Percentiles rank a stretch among this genome's conserved stretches.
These are phyloP conservation scores for Dasysyrphus albostriatus DNA, from an alignment of 2,888 invertebrate genomes.

Conservation along the genomic window DNA sequence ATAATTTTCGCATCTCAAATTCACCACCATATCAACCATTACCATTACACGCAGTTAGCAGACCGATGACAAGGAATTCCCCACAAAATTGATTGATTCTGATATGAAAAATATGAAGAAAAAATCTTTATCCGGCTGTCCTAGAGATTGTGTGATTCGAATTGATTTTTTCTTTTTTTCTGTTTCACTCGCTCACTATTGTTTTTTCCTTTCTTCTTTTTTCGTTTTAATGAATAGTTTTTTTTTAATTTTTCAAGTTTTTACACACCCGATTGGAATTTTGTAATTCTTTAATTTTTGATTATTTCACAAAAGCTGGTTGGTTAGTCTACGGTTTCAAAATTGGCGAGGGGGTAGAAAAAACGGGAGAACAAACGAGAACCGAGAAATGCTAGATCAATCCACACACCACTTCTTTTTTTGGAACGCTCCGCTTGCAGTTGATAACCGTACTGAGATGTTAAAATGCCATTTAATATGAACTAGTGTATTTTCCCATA, in stretches of 20 bases:
- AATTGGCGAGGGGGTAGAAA: slow-evolving; percentile 40
- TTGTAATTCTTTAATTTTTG: slow-evolving; percentile 40
- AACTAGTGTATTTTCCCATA: slow-evolving; percentile 30
- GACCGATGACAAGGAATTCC: slow-evolving; percentile 11
- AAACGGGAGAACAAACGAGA: slow-evolving; percentile 58
- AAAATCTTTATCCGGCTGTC: slow-evolving; percentile 5
- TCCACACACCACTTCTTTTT: slow-evolving; percentile 44
- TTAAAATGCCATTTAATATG: slow-evolving; percentile 26
- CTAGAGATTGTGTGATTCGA: slow-evolving; percentile 2
- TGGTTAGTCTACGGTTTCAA: neutral
- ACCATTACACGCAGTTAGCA: slow-evolving; percentile 3
- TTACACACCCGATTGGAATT: slow-evolving; percentile 14
- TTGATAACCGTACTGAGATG: slow-evolving; percentile 70
- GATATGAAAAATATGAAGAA: neutral
- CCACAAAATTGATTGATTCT: slow-evolving; percentile 48
- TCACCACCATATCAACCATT: slow-evolving; percentile 8
- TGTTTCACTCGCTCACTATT: slow-evolving; percentile 7
- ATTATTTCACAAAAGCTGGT: slow-evolving; percentile 12
- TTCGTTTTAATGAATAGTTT: slow-evolving; percentile 22
- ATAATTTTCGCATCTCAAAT: slow-evolving; percentile 40
- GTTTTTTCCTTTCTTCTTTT: neutral
- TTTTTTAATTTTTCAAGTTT: neutral
- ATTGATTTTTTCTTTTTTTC: neutral
- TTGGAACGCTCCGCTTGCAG: slow-evolving; percentile 57
- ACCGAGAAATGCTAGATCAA: slow-evolving; percentile 51